Evolutionary conservation across 1,140 invertebrate species (phyloP).

Genomic region (Samia ricini): DNA sequence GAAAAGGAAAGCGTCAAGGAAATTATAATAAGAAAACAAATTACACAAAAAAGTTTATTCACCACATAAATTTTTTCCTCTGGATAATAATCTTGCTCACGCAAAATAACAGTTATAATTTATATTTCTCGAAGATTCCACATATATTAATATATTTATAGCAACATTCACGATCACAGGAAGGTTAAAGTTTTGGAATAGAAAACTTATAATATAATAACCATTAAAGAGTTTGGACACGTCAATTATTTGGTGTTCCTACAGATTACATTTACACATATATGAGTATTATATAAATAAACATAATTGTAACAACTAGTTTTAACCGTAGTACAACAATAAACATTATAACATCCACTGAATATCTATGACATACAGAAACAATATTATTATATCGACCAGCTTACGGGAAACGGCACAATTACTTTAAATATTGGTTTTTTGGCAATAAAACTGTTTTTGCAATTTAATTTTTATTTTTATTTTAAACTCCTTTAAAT

Average conservation of each 20-base stretch:
- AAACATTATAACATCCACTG: constrained; percentile 17
- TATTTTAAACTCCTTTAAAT: neutral
- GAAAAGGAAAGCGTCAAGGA: no score
- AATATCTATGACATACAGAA: constrained; percentile 12
- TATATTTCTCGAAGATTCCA: constrained; percentile 62
- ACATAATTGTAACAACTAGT: constrained; percentile 15
- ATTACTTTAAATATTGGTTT: neutral
- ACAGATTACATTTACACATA: constrained; percentile 65
- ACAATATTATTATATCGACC: neutral
- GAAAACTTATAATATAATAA: constrained; percentile 65
- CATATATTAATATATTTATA: constrained; percentile 65
- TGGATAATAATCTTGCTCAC: constrained; percentile 70
- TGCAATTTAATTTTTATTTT: neutral
- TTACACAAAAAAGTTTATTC: constrained; percentile 75
- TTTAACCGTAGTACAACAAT: neutral
- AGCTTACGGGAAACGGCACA: neutral
- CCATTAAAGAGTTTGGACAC: constrained; percentile 53
- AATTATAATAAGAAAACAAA: constrained; percentile 11
- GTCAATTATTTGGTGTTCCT: constrained; percentile 63
- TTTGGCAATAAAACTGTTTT: no score
- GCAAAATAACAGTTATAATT: constrained; percentile 73
- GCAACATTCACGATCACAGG: constrained; percentile 74
- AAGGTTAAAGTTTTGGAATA: constrained; percentile 75
- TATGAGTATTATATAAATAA: constrained; percentile 60
- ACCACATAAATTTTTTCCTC: constrained; percentile 75